Percentiles rank a stretch among this genome's conserved stretches.
Evolutionary conservation across 2,113 vertebrate species (phyloP).

Genomic region (Cephalophus harveyi): DNA sequence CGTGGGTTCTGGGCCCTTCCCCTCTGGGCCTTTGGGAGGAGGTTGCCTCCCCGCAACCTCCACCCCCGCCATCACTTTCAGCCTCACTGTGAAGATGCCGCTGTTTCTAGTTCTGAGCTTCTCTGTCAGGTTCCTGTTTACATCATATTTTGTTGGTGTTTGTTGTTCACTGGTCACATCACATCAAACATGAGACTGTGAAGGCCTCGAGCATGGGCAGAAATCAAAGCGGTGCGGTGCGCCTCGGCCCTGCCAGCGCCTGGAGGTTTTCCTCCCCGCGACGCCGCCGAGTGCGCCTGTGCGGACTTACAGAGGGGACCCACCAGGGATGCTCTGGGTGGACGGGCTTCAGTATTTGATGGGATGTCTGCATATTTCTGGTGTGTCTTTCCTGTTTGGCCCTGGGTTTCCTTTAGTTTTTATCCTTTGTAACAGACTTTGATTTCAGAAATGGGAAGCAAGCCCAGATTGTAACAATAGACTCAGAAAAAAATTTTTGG

Average conservation of each 20-base stretch:
- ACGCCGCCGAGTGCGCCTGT: rapidly evolving
- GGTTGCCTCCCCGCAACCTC: rapidly evolving
- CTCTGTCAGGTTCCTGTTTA: background rate
- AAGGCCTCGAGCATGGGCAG: background rate
- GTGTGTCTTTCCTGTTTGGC: background rate
- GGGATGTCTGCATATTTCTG: background rate
- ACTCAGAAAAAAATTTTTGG: background rate
- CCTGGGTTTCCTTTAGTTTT: background rate
- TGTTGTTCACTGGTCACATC: background rate
- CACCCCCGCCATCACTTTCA: rapidly evolving
- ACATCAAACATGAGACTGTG: background rate
- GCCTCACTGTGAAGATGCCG: rapidly evolving
- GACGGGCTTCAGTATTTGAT: rapidly evolving
- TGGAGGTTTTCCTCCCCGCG: background rate
- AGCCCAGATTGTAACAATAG: background rate
- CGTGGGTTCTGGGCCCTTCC: rapidly evolving
- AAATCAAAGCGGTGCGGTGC: rapidly evolving
- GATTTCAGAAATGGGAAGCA: constrained; percentile 26
- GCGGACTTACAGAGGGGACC: rapidly evolving
- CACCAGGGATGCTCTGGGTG: rapidly evolving
- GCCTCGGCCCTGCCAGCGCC: rapidly evolving
- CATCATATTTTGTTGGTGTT: background rate
- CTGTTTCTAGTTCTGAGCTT: background rate
- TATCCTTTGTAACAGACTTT: background rate
- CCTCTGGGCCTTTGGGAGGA: background rate